Conservation (phyloP, 2,888 invertebrate genomes). For the Philereme transversata region DNA sequence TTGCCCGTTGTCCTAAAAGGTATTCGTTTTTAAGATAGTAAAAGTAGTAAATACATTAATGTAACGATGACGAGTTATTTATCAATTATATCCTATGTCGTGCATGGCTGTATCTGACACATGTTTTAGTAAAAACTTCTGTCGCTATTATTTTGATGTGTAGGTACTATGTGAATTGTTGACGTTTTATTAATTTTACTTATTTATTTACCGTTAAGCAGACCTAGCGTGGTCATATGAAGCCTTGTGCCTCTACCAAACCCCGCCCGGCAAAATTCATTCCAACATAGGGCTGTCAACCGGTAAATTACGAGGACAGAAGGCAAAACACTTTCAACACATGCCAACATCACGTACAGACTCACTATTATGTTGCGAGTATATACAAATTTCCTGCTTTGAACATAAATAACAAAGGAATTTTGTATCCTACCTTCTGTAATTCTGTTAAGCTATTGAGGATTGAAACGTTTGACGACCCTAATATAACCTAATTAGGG, state of each 20-base stretch:
- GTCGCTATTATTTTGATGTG: too few relatives aligned
- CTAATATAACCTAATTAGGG: conserved; percentile 35
- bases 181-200: too few relatives aligned
- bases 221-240: neutral
- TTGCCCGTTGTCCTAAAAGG: too few relatives aligned
- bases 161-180: too few relatives aligned
- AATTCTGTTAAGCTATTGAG: conserved; percentile 35
- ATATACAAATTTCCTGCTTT: conserved; percentile 27
- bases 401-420: conserved; percentile 19
- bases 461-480: conserved; percentile 29
- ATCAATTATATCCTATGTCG: too few relatives aligned
- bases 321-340: conserved; percentile 34
- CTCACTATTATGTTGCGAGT: conserved; percentile 20
- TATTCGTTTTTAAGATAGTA: too few relatives aligned
- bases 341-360: conserved; percentile 26
- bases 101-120: too few relatives aligned
- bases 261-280: conserved; percentile 41
- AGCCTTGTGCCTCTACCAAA: conserved; percentile 20
- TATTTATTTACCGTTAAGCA: too few relatives aligned
- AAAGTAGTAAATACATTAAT: too few relatives aligned
- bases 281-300: conserved; percentile 44
- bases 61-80: too few relatives aligned
- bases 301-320: conserved; percentile 48
- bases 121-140: too few relatives aligned
- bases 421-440: conserved; percentile 13